A percentile compares a stretch with the other conserved stretches of the same genome.
Evolutionary conservation across 1,140 invertebrate genomes (phyloP).

Genomic region (Dolichoris vasculosae): DNA sequence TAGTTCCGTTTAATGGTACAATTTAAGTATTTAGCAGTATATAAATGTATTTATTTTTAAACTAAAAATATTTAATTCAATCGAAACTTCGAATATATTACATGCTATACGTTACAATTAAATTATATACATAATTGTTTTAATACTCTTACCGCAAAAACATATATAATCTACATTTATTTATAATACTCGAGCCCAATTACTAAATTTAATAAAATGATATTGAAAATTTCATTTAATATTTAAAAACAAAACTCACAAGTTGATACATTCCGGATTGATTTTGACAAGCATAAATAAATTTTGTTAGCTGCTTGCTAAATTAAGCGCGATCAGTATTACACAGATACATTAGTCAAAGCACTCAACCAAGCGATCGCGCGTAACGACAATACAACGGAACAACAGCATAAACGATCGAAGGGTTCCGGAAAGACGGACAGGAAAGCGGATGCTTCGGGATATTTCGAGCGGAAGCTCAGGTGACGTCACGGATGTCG

Average conservation of each 20-base stretch:
- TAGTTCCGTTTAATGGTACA: neutral
- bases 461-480: neutral
- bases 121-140: neutral
- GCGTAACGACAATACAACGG: conserved; percentile 13
- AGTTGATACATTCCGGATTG: neutral
- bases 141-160: neutral
- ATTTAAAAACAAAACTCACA: neutral
- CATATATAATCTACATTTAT: neutral
- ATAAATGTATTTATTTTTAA: neutral
- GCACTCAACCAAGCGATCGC: conserved; percentile 28
- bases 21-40: neutral
- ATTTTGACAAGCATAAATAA: neutral
- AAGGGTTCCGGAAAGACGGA: neutral
- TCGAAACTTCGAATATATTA: neutral
- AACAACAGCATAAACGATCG: neutral
- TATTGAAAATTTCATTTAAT: neutral
- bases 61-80: neutral
- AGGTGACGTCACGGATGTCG: conserved; percentile 2
- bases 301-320: neutral
- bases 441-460: neutral
- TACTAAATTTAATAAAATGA: neutral
- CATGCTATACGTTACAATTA: conserved; percentile 29
- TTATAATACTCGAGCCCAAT: neutral
- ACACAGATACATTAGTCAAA: neutral
- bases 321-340: conserved; percentile 1